Percentiles rank a stretch among this genome's conserved stretches.
Evolutionary conservation across 2,888 invertebrate genomes (phyloP).

Genomic region (Yponomeuta cagnagella): DNA sequence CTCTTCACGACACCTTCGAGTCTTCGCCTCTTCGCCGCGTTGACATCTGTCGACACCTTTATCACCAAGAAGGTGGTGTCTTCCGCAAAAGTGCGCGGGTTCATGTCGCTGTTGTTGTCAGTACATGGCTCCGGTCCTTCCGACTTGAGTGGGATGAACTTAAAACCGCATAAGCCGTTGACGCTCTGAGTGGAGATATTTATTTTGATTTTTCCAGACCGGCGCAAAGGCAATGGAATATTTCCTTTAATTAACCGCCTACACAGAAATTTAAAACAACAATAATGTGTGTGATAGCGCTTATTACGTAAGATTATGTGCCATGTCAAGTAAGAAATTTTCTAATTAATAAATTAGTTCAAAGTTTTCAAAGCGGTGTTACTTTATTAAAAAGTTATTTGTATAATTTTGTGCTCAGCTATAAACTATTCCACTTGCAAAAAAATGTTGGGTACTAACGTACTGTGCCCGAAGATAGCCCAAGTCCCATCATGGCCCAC

Average conservation of each 20-base stretch:
- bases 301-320: no score
- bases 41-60: conserved; percentile 46
- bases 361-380: no score
- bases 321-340: no score
- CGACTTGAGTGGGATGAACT: conserved; percentile 43
- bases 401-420: no score
- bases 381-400: no score
- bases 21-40: conserved; percentile 34
- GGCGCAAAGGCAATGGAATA: neutral
- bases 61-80: conserved; percentile 58
- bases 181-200: conserved; percentile 32
- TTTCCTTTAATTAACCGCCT: neutral
- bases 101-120: conserved; percentile 37
- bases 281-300: no score
- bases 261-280: neutral
- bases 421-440: no score
- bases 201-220: neutral
- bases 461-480: no score
- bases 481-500: no score
- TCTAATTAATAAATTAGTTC: no score
- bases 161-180: conserved; percentile 44
- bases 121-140: conserved; percentile 13
- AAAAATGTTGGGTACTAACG: no score
- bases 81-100: conserved; percentile 39
- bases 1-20: conserved; percentile 38